Conservation (phyloP, 2,113 vertebrate genomes). For the Dicaeum eximium region DNA sequence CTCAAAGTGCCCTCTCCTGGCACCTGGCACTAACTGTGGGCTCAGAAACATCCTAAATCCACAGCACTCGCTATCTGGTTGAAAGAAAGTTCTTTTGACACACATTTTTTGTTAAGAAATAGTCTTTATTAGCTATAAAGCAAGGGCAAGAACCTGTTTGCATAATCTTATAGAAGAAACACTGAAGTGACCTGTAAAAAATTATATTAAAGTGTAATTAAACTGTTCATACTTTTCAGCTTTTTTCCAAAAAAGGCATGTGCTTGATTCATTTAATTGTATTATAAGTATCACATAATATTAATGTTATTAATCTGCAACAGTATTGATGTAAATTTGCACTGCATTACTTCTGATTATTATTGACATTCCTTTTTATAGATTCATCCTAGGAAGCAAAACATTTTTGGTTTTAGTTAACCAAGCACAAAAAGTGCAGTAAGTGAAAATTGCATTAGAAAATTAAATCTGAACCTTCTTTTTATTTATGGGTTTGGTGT, state of each 20-base stretch:
- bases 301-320: neutral
- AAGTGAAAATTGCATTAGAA: neutral
- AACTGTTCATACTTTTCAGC: neutral
- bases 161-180: neutral
- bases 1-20: conserved; percentile 58
- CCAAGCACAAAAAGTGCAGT: neutral
- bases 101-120: neutral
- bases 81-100: neutral
- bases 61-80: accelerated
- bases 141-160: neutral
- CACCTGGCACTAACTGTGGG: neutral
- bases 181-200: neutral
- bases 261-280: neutral
- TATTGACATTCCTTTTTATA: neutral
- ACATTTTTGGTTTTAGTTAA: neutral
- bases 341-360: neutral
- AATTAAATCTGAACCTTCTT: neutral
- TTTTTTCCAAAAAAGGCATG: accelerated
- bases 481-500: neutral
- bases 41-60: neutral
- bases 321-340: neutral
- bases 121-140: neutral
- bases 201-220: neutral
- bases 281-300: neutral
- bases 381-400: neutral